Percentiles rank a stretch among this genome's conserved stretches.
Conservation (phyloP, 2,797 vertebrate genomes). For the Acanthornis magna region DNA sequence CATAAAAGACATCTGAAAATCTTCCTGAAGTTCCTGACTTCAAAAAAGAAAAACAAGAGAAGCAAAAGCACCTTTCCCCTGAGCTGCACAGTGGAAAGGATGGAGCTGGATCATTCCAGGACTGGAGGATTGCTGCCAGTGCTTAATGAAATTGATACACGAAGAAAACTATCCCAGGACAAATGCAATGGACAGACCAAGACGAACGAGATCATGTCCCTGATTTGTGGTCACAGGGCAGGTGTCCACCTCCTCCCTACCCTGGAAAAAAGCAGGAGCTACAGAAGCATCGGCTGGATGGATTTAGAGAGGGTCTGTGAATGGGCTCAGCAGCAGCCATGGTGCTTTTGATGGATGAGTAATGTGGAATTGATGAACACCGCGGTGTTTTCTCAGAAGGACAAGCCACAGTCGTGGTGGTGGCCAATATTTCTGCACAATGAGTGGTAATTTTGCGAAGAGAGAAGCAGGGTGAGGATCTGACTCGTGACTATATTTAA, state of each 20-base stretch:
- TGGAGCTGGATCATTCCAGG: accelerated
- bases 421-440: background rate
- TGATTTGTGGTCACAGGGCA: background rate
- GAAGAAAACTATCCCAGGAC: background rate
- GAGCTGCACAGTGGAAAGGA: accelerated
- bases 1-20: background rate
- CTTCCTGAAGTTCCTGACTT: background rate
- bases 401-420: accelerated
- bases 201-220: accelerated
- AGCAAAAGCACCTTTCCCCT: background rate
- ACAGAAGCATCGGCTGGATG: background rate
- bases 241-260: background rate
- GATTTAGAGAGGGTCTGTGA: background rate
- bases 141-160: background rate
- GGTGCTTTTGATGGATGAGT: background rate
- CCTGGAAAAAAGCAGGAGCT: background rate
- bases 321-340: accelerated
- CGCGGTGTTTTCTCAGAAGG: background rate
- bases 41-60: background rate
- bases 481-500: background rate
- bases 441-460: background rate
- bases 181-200: accelerated
- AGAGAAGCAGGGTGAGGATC: background rate
- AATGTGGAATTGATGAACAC: accelerated
- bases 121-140: background rate